Conservation (phyloP, 1,140 invertebrate genomes). For the Panagrolaimus sp. region DNA sequence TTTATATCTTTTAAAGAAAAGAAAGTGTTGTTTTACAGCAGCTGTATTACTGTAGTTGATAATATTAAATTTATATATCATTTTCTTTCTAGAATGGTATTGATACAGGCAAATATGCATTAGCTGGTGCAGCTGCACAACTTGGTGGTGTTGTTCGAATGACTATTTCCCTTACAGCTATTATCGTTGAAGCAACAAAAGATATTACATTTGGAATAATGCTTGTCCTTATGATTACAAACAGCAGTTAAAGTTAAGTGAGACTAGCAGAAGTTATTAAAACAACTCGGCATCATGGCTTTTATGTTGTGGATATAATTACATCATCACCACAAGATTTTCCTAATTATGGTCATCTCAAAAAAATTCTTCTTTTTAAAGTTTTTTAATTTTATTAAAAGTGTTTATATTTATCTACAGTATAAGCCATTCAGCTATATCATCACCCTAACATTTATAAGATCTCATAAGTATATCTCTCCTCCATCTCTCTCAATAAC, state of each 20-base stretch:
- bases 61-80: too few species aligned
- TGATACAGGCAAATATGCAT: constrained; percentile 87
- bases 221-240: constrained; percentile 72
- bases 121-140: constrained; percentile 89
- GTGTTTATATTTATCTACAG: too few species aligned
- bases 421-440: too few species aligned
- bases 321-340: constrained; percentile 31
- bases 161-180: constrained; percentile 59
- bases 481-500: too few species aligned
- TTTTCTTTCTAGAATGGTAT: constrained; percentile 55
- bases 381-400: too few species aligned
- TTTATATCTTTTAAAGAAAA: too few species aligned
- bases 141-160: constrained; percentile 93
- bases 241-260: constrained; percentile 59
- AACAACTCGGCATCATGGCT: constrained; percentile 48
- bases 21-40: too few species aligned
- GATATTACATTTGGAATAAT: constrained; percentile 78
- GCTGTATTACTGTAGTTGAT: too few species aligned
- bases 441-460: too few species aligned
- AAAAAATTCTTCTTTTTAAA: constrained; percentile 80
- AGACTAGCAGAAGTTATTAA: constrained; percentile 37
- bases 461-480: too few species aligned
- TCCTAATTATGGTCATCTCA: constrained; percentile 67
- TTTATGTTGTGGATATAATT: constrained; percentile 55
- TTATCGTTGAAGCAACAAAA: constrained; percentile 58